Evolutionary conservation across 30 jellyfish, hydroid and myxozoan species (phyloP).

Genomic region (Chrysaora quinquecirrha): DNA sequence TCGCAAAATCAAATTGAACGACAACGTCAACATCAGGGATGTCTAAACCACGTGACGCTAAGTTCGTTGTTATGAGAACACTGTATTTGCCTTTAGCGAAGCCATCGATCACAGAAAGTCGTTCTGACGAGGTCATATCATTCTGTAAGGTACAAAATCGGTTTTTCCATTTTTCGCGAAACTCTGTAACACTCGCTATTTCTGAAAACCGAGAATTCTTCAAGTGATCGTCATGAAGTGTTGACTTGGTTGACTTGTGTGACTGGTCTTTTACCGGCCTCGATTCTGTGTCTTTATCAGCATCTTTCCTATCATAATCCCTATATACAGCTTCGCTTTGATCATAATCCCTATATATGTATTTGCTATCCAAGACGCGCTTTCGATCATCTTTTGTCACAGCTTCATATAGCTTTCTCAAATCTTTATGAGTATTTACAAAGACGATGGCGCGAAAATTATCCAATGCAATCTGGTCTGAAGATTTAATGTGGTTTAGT

Average conservation of each 20-base stretch:
- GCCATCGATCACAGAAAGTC: slow-evolving; percentile 44
- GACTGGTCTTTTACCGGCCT: neutral
- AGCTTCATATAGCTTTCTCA: slow-evolving; percentile 20
- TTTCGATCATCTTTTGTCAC: slow-evolving; percentile 2
- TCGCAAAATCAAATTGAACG: slow-evolving; percentile 76
- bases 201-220: neutral
- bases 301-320: neutral
- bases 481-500: neutral
- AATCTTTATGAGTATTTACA: slow-evolving; percentile 59
- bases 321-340: neutral
- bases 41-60: slow-evolving; percentile 89
- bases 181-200: too few species aligned
- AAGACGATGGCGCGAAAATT: slow-evolving; percentile 50
- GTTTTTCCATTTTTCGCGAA: slow-evolving; percentile 48
- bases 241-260: neutral
- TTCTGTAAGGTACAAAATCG: slow-evolving; percentile 56
- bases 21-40: slow-evolving; percentile 79
- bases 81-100: slow-evolving; percentile 32
- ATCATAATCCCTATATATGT: neutral
- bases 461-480: neutral
- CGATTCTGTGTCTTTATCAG: neutral
- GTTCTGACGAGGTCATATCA: slow-evolving; percentile 31
- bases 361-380: neutral
- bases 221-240: neutral
- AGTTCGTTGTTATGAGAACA: slow-evolving; percentile 76